Base-by-base conservation (phyloP, 2,113 vertebrate species). In the Malurus alboscapulatus region DNA sequence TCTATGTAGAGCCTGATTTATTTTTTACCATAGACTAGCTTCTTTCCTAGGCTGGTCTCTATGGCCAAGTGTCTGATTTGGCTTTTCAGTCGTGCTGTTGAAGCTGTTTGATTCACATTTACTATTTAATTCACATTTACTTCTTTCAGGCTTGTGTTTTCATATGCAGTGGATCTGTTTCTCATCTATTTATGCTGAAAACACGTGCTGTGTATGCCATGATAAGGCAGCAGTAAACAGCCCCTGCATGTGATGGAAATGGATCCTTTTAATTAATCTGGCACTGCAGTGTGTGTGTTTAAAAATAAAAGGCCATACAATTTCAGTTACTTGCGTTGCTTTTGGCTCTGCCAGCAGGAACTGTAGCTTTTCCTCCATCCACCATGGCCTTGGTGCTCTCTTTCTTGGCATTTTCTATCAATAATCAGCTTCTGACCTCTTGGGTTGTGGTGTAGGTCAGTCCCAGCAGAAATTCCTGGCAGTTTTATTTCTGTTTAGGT, bases 211-310 rank as follows among this genome's bases (percentile, higher is more conserved):
- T 53, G 15, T 14, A 7, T 22, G 68, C 68, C 9, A 2, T 26
- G 44, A 71, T 67, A 86, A 69, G 17, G 7, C 38, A 91, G 68
- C 55, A 67, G 76, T 50, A 74, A 92, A 77, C 51, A 81, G 26
- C 91, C 80, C 84, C 72, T 47, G 65, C 16, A 5, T 58, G 27
- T 10, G 66, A 58, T 50, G 87, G 30, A 92, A 84, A 84, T 69
- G 51, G 55, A 87, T 89, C 73, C 77, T 82, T 86, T 90, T 47
- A 74, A 91, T 95, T 87, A 58, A 74, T 55, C 69, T 80, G 84
- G 40, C 69, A 44, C 59, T 34, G 76, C 68, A n/a, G 5, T 8
- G 22, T 36, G 0, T 30, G n/a, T 25, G 42, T 58, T 92, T 92
- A 80, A 80, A 95, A 94, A 93, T 82, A 90, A 90, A 66, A 66